Conservation (phyloP, 2,797 vertebrate genomes). For the Lepidocolaptes lacrymiger region DNA sequence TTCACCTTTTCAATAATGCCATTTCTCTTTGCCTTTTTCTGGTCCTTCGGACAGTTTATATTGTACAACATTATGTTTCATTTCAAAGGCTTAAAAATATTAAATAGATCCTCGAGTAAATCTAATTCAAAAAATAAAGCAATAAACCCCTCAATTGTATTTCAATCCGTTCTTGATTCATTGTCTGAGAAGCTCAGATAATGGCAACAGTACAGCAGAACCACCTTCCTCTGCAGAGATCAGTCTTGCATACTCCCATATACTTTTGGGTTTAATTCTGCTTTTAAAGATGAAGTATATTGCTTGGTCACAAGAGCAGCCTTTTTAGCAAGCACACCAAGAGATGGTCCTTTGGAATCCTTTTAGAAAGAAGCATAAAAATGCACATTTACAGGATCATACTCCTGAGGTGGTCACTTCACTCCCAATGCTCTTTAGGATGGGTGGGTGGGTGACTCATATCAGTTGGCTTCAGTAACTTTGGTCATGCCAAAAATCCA, state of each 20-base stretch:
- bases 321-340: background rate
- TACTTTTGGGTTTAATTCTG: background rate
- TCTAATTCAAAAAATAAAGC: background rate
- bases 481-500: background rate
- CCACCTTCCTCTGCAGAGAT: background rate
- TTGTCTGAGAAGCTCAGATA: background rate
- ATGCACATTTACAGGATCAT: background rate
- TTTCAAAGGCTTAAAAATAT: background rate
- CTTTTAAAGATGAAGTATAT: background rate
- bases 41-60: background rate
- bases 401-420: background rate
- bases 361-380: background rate
- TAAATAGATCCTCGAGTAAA: background rate
- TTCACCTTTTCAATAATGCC: background rate
- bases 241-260: background rate
- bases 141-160: background rate
- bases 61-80: background rate
- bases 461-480: background rate
- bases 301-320: background rate
- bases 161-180: background rate
- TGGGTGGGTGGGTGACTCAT: background rate
- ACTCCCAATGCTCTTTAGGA: background rate
- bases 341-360: background rate
- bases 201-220: background rate
- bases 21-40: background rate